Percentiles rank a stretch among this genome's conserved stretches.
Conservation (phyloP, 92 coral and sea anemone species). For the Zoanthus sansibaricus region DNA sequence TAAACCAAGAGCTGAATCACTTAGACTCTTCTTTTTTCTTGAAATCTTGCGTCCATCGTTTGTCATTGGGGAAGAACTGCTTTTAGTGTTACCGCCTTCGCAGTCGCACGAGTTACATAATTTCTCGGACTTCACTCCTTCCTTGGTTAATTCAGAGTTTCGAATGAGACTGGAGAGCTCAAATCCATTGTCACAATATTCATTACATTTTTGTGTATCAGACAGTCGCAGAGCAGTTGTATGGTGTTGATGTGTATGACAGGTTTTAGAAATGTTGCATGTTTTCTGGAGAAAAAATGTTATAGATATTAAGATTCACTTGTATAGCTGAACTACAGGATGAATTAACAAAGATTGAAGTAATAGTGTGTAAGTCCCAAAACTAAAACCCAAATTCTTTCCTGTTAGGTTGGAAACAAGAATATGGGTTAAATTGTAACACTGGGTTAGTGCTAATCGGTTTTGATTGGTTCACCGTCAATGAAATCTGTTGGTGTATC, state of each 20-base stretch:
- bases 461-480: too few relatives aligned
- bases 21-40: slow-evolving; percentile 59
- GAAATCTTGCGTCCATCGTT: slow-evolving; percentile 1
- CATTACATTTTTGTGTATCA: slow-evolving; percentile 55
- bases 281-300: neutral
- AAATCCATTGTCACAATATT: slow-evolving; percentile 44
- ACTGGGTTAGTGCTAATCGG: too few relatives aligned
- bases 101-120: neutral
- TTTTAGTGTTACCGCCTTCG: neutral
- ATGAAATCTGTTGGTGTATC: too few relatives aligned
- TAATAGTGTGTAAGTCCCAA: too few relatives aligned
- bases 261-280: slow-evolving; percentile 16
- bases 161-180: neutral
- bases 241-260: slow-evolving; percentile 42
- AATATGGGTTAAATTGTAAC: too few relatives aligned
- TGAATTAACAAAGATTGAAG: neutral
- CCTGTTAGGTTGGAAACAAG: too few relatives aligned
- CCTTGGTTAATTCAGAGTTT: slow-evolving; percentile 3
- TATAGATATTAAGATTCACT: neutral
- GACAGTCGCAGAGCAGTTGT: slow-evolving; percentile 65
- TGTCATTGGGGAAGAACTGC: neutral
- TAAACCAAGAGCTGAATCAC: slow-evolving; percentile 64
- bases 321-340: neutral
- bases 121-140: neutral
- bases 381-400: too few relatives aligned